Evolutionary conservation across 2,113 vertebrate species (phyloP), one percentile per base, ranked within the genome.

Genomic region (Callaeas wilsoni): DNA sequence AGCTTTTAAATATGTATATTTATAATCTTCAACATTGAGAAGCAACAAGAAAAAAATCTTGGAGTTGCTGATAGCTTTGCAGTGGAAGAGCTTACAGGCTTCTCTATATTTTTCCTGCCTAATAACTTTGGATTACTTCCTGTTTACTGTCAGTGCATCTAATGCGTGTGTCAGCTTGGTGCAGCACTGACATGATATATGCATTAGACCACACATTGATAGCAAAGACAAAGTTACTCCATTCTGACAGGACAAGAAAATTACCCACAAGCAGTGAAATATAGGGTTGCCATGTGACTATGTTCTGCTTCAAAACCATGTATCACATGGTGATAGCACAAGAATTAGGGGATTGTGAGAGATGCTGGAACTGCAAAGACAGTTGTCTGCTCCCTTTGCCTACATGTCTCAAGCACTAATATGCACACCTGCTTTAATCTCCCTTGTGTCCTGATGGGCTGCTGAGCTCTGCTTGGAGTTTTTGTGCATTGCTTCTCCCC

Each of bases 211-310:
- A 93, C 95, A 93, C 88, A 33, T 3, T 85, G 93, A 89, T 78
- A 95, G 85, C 86, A 97, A 96, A 87, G 41, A 91, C 92, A 84
- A 95, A 95, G 93, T 93, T 93, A 53, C 86, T 87, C 2, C 3
- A 10, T 89, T 95, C 89, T 97, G 95, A 96, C 93, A 94, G 85
- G 90, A 97, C 56, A 77, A 90, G 90, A 97, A 97, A 93, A 96
- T 89, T 93, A 93, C 80, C 76, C 76, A 83, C 42, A 78, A 96
- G 84, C 59, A 49, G 68, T 93, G 90, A 97, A 96, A 94, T 94
- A 71, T 22, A 86, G 41, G 59, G 23, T 62, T 96, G 89, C 32
- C 85, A 50, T 67, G 70, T 87, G 95, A 91, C 91, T 75, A 2
- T 7, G 33, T 85, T 84, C 82, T 46, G 56, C 74, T 90, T 92